phyloP scores from a whole-genome alignment of 2,888 invertebrate genomes.

The Tetragonula carbonaria region DNA sequence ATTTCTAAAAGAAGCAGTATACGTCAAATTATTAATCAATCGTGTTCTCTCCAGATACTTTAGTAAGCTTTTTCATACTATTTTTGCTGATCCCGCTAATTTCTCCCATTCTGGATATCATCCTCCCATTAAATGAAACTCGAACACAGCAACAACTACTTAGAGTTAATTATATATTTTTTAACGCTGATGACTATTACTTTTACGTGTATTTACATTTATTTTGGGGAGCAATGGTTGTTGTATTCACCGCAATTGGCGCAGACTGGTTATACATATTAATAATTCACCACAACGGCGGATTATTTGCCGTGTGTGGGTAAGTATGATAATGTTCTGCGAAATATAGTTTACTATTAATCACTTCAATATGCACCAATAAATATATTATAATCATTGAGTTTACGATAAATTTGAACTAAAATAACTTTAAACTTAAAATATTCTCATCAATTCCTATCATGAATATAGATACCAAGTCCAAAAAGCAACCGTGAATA shows the following conservation, averaged over 20 bases:
- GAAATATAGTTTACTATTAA: neutral
- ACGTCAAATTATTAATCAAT: neutral
- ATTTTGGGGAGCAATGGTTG: neutral
- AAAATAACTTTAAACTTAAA: no score
- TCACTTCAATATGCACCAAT: neutral
- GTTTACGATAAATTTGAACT: no score
- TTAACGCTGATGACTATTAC: conserved; percentile 28
- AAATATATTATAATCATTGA: neutral
- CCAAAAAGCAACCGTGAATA: neutral
- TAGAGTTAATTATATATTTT: conserved; percentile 8
- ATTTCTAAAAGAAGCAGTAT: neutral
- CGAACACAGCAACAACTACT: neutral
- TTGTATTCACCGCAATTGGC: neutral
- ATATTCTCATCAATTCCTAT: no score
- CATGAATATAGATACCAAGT: neutral
- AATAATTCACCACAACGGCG: conserved; percentile 44
- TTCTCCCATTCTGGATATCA: neutral
- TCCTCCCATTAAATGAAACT: conserved; percentile 11
- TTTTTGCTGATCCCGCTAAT: neutral
- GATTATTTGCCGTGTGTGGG: conserved; percentile 44
- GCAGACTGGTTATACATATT: conserved; percentile 47
- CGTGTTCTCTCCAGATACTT: neutral
- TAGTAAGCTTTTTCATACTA: neutral
- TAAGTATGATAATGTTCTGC: neutral
- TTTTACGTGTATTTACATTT: conserved; percentile 6